Base-by-base conservation (phyloP, 64 coral and sea anemone species). In the Actinia tenebrosa region DNA sequence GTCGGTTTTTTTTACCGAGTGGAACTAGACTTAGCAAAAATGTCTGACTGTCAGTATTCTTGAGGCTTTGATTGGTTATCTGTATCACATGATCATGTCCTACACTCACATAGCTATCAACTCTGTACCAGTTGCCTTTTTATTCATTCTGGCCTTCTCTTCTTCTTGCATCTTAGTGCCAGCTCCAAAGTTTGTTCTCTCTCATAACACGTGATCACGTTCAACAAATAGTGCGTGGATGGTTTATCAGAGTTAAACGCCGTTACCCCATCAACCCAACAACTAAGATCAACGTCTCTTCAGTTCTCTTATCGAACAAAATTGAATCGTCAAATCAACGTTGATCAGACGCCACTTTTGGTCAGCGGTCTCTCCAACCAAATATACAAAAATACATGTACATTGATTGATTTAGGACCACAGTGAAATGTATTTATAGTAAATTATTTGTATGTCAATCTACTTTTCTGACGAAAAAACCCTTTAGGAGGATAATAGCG, bases 131-230 rank as follows among this genome's bases (percentile, higher is more conserved):
- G 56, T 20, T 4, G 17, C 63, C 22, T 66, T 19, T 23, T 43
- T 75, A 75, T 75, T 75, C 69, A 75, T 75, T 27, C 27, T 26
- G 69, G 69, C 26, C n/a, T 75, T 75, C 25, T 75, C 69, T 75
- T 75, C 69, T 75, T 75, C 69, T 75, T 75, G 9, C 69, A 42
- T 75, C 23, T 75, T 75, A 75, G 69, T 75, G 69, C 69, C 69
- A 42, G 69, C 69, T 75, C 69, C 69, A 75, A 75, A 42, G 69
- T 75, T 11, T 75, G 69, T 30, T 75, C 69, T 75, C 69, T 75
- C 1, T 75, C 69, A 18, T 75, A 26, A 75, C 69, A 75, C n/a
- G 7, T 75, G 23, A 75, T 30, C 69, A 75, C 7, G 26, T 75
- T 14, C n/a, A 30, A 1, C n/a, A 0, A 11, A 11, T 14, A 42